Conservation (phyloP, 2,888 invertebrate species). For the Chydorus sphaericus region DNA sequence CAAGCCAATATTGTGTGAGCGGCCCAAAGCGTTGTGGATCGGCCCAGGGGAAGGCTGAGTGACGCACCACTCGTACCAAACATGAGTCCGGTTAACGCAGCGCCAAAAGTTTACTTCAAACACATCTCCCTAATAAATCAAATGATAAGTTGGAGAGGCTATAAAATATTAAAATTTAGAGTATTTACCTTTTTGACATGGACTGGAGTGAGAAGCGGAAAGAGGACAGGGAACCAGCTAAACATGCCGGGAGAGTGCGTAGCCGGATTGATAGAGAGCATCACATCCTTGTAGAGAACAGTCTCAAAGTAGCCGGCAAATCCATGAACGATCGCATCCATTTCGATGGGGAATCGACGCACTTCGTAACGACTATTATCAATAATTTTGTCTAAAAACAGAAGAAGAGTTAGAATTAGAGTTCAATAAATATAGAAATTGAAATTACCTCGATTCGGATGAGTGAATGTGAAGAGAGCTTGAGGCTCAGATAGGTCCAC, state of each 20-base stretch:
- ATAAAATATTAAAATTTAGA: background rate
- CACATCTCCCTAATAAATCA: constrained; percentile 43
- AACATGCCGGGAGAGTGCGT: constrained; percentile 85
- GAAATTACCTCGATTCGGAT: constrained; percentile 61
- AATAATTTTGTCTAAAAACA: constrained; percentile 28
- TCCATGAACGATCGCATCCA: constrained; percentile 75
- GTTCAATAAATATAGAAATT: background rate
- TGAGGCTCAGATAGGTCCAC: constrained; percentile 58
- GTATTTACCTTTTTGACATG: constrained; percentile 1
- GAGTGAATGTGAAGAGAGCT: constrained; percentile 70
- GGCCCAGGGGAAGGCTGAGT: constrained; percentile 41
- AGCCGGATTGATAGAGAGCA: constrained; percentile 74
- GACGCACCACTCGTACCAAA: constrained; percentile 93
- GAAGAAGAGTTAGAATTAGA: background rate
- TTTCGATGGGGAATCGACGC: constrained; percentile 49
- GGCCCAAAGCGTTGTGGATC: constrained; percentile 56
- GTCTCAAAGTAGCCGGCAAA: constrained; percentile 94
- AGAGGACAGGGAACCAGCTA: constrained; percentile 95
- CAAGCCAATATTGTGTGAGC: constrained; percentile 53
- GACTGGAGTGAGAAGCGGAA: constrained; percentile 50
- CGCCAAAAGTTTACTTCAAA: constrained; percentile 80
- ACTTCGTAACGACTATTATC: constrained; percentile 60
- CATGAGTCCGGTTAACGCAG: constrained; percentile 55
- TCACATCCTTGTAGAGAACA: constrained; percentile 64
- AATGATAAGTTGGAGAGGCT: background rate